phyloP scores from a whole-genome alignment of 2,797 vertebrate species.

The Okamejei kenojei region DNA sequence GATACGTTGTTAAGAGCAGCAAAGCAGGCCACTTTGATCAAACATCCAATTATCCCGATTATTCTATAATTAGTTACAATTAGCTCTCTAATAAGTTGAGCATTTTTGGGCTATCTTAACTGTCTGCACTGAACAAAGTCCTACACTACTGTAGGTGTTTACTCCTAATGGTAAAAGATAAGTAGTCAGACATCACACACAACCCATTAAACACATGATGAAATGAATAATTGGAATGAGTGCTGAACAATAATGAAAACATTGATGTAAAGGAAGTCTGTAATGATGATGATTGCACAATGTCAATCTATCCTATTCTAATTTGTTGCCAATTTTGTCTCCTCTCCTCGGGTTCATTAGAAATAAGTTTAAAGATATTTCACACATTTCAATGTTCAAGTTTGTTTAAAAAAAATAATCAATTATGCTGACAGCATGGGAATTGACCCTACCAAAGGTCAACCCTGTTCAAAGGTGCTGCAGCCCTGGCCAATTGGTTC shows the following conservation, averaged over 20 bases:
- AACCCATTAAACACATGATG: neutral
- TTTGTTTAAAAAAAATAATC: neutral
- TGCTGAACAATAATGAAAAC: neutral
- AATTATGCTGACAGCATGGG: neutral
- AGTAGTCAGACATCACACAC: neutral
- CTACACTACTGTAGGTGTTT: neutral
- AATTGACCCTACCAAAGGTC: too few relatives aligned
- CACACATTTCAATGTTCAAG: neutral
- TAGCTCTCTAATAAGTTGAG: neutral
- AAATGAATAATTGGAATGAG: neutral
- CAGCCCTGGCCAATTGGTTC: too few relatives aligned
- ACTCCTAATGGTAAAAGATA: neutral
- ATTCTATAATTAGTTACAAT: neutral
- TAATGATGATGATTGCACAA: neutral
- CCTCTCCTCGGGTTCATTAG: neutral
- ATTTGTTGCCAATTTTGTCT: neutral
- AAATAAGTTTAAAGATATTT: neutral
- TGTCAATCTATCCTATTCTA: neutral
- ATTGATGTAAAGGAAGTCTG: neutral
- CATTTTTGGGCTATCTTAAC: neutral
- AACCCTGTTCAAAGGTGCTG: too few relatives aligned
- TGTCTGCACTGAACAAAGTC: neutral
- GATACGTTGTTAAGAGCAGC: neutral
- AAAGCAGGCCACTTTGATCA: neutral
- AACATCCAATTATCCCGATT: neutral